Percentiles rank a stretch among this genome's conserved stretches.
Evolutionary conservation across 2,888 invertebrate species (phyloP).

Genomic region (Drosophila fulvimacula): DNA sequence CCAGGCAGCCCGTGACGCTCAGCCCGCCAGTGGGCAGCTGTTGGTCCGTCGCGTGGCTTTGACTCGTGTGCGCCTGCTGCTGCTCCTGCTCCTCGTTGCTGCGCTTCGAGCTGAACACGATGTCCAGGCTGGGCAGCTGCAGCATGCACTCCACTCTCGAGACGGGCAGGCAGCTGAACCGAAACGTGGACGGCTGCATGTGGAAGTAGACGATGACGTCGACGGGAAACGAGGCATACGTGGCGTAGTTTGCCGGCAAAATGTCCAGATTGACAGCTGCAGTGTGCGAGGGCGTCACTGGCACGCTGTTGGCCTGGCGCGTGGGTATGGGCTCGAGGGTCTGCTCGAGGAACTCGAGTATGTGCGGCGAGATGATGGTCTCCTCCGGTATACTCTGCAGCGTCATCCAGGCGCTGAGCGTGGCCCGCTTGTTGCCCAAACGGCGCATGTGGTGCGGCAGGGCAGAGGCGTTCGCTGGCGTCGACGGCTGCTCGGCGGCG

Average conservation of each 20-base stretch:
- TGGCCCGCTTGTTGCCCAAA: slow-evolving; percentile 92
- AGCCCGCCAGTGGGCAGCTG: slow-evolving; percentile 83
- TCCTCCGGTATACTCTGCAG: slow-evolving; percentile 98
- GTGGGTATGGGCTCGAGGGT: slow-evolving; percentile 97
- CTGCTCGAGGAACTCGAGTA: slow-evolving; percentile 98
- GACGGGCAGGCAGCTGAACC: slow-evolving; percentile 97
- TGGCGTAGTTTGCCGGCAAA: slow-evolving; percentile 91
- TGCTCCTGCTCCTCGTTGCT: slow-evolving; percentile 88
- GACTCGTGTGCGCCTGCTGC: slow-evolving; percentile 33
- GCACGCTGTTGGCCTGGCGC: slow-evolving; percentile 84
- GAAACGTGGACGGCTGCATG: slow-evolving; percentile 98
- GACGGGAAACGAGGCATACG: slow-evolving; percentile 97
- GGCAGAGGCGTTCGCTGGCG: slow-evolving; percentile 5
- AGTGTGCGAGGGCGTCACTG: slow-evolving; percentile 81
- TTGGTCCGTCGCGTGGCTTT: slow-evolving; percentile 69
- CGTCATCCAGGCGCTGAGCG: slow-evolving; percentile 97
- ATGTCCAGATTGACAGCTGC: slow-evolving; percentile 86
- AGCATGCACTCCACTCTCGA: slow-evolving; percentile 98
- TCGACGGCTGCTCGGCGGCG: slow-evolving; percentile 76
- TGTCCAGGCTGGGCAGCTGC: slow-evolving; percentile 97
- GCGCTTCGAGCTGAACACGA: slow-evolving; percentile 97
- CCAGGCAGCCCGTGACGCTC: slow-evolving; percentile 96
- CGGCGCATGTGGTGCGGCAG: slow-evolving; percentile 83
- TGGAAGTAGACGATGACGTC: slow-evolving; percentile 99
- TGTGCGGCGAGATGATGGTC: slow-evolving; percentile 98